Conservation (phyloP, 37 sponge, comb jelly and placozoan genomes). For the Halisarca cf. caerulea region DNA sequence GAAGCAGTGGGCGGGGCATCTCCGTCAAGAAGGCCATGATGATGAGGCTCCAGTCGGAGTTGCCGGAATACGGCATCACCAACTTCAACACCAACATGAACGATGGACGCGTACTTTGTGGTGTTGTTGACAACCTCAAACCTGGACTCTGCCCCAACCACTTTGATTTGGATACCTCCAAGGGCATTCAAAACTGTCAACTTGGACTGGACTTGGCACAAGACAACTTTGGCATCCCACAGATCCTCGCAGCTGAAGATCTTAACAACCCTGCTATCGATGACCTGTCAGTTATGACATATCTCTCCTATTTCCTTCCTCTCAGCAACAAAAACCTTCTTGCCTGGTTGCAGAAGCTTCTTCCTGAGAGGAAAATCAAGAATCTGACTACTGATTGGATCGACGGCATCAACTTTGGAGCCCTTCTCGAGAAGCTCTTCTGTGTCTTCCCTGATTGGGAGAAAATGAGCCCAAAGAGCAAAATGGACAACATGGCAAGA, state of each 20-base stretch:
- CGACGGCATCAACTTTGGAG: conserved; percentile 22
- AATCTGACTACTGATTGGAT: conserved; percentile 34
- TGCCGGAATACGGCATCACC: conserved; percentile 65
- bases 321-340: background rate
- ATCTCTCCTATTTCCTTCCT: conserved; percentile 73
- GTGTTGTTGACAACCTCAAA: conserved; percentile 72
- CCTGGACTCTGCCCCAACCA: conserved; percentile 86
- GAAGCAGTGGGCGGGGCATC: conserved; percentile 64
- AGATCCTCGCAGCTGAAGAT: conserved; percentile 68
- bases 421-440: conserved; percentile 21
- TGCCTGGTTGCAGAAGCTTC: conserved; percentile 5
- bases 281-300: conserved; percentile 92
- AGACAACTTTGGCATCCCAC: conserved; percentile 67
- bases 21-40: conserved; percentile 88
- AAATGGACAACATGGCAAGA: conserved; percentile 52
- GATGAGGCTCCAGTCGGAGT: conserved; percentile 77
- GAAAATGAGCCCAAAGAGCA: conserved; percentile 56
- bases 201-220: conserved; percentile 83
- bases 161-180: conserved; percentile 47
- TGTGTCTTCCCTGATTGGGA: conserved; percentile 72
- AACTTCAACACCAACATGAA: conserved; percentile 97
- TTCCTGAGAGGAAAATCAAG: conserved; percentile 22
- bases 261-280: conserved; percentile 70
- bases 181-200: conserved; percentile 71
- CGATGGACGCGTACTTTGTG: conserved; percentile 80